phyloP scores from a whole-genome alignment of 2,888 invertebrate species.

The Drosophila sordidula region DNA sequence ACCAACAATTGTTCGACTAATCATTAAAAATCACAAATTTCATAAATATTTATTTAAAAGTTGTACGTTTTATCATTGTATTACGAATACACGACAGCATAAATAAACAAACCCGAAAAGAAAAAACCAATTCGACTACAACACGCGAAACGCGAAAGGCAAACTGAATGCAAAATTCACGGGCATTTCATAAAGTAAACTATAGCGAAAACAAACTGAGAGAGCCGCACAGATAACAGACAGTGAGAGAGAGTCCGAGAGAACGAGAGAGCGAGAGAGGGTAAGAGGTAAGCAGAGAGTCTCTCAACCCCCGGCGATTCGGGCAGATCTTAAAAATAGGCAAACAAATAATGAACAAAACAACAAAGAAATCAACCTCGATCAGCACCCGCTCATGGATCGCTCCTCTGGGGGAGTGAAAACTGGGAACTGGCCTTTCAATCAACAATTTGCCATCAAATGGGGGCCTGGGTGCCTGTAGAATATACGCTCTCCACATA shows the following conservation, averaged over 20 bases:
- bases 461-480: constrained; percentile 16
- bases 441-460: constrained; percentile 61
- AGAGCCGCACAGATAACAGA: constrained; percentile 28
- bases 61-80: constrained; percentile 30
- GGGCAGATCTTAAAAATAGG: constrained; percentile 62
- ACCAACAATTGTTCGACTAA: constrained; percentile 10
- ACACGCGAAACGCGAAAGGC: constrained; percentile 70
- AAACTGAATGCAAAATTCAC: constrained; percentile 68
- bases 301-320: constrained; percentile 29
- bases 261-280: constrained; percentile 4
- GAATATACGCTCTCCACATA: constrained; percentile 26
- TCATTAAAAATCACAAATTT: constrained; percentile 26
- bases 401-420: constrained; percentile 11
- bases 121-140: constrained; percentile 42
- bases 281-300: constrained; percentile 9
- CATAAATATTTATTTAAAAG: constrained; percentile 37
- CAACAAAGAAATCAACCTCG: constrained; percentile 35
- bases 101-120: constrained; percentile 42
- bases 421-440: constrained; percentile 45
- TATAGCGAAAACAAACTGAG: constrained; percentile 41
- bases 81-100: constrained; percentile 27
- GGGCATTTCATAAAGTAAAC: constrained; percentile 59
- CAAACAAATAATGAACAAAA: constrained; percentile 46
- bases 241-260: constrained; percentile 4
- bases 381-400: constrained; percentile 30